Base-by-base conservation (phyloP, 2,797 vertebrate species). In the Semaprochilodus insignis region DNA sequence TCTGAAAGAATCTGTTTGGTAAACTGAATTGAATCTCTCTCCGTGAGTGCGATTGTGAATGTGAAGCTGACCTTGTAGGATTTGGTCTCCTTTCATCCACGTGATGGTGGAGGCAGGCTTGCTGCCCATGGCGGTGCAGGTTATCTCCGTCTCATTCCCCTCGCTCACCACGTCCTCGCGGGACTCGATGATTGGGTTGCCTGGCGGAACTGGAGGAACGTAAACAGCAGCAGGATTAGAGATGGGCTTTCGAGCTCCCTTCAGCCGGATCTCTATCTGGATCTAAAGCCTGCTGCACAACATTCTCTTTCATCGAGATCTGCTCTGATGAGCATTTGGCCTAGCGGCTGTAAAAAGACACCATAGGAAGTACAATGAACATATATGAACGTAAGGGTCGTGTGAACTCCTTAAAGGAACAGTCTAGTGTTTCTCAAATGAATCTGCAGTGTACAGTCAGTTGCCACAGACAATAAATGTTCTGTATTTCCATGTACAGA, bases 121-220 rank as follows among this genome's bases (percentile, higher is more conserved):
- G 94, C 97, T 97, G 94, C 97, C 97, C 90, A 97, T 96, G 89
- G 97, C 96, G 0, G 94, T 98, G 92, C 98, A 99, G 93, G 97
- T 99, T 92, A 99, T 95, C 93, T 99, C 97, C 0, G 98, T 97
- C 93, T 98, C 97, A 59, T 99, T 98, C 17, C 98, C 98, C 92
- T 99, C 98, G 13, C 96, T 92, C 0, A 97, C 96, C 0, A 96
- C 91, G 69, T 99, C 97, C 77, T 99, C 98, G 63, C 95, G 96
- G 88, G 97, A 96, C 83, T 99, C 97, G 11, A 99, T 98, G 81
- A 97, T 95, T 88, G 97, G 92, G 85, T 95, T 98, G 87, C 97
- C 97, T 71, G 98, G 98, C 0, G 97, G 97, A 88, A 99, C 97
- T 99, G 83, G 89, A 93, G 90, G 0, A 6, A 85, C 88, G 87